Conservation (phyloP, 2,888 invertebrate species). For the Tolmerus cingulatus region DNA sequence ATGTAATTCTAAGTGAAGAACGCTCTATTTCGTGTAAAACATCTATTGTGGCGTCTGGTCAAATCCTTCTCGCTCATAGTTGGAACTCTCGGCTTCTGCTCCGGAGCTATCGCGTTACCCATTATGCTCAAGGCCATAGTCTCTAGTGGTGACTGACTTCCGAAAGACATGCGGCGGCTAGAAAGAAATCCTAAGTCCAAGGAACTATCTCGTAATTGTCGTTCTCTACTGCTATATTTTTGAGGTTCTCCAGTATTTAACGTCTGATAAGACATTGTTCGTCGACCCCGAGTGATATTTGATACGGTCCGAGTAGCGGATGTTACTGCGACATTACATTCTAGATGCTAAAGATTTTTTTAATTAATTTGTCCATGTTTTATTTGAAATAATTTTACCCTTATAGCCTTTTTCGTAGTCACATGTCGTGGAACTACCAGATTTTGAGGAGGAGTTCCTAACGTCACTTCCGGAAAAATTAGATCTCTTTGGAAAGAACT, state of each 20-base stretch:
- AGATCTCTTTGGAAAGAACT: slow-evolving; percentile 17
- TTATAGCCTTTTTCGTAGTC: slow-evolving; percentile 50
- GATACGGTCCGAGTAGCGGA: slow-evolving; percentile 51
- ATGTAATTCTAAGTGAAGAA: slow-evolving; percentile 9
- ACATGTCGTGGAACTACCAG: slow-evolving; percentile 48
- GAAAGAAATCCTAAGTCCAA: slow-evolving; percentile 50
- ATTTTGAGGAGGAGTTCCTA: slow-evolving; percentile 12
- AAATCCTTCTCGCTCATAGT: slow-evolving; percentile 69
- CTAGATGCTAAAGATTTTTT: slow-evolving; percentile 46
- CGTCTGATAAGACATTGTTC: slow-evolving; percentile 51
- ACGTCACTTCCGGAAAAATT: slow-evolving; percentile 50
- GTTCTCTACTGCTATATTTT: slow-evolving; percentile 21
- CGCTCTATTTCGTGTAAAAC: slow-evolving; percentile 33
- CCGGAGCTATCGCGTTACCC: slow-evolving; percentile 68
- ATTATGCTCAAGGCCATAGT: slow-evolving; percentile 62
- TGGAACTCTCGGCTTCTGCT: slow-evolving; percentile 67
- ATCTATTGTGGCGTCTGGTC: slow-evolving; percentile 56
- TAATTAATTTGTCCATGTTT: neutral
- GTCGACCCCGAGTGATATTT: slow-evolving; percentile 48
- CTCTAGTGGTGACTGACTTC: slow-evolving; percentile 31
- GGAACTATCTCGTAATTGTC: slow-evolving; percentile 49
- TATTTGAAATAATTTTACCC: slow-evolving; percentile 49
- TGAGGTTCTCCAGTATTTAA: slow-evolving; percentile 44
- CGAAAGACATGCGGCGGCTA: slow-evolving; percentile 39
- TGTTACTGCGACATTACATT: slow-evolving; percentile 51